These are phyloP conservation scores for Magallana angulata DNA, from an alignment of 1,140 invertebrate species.

Conservation along the genomic window DNA sequence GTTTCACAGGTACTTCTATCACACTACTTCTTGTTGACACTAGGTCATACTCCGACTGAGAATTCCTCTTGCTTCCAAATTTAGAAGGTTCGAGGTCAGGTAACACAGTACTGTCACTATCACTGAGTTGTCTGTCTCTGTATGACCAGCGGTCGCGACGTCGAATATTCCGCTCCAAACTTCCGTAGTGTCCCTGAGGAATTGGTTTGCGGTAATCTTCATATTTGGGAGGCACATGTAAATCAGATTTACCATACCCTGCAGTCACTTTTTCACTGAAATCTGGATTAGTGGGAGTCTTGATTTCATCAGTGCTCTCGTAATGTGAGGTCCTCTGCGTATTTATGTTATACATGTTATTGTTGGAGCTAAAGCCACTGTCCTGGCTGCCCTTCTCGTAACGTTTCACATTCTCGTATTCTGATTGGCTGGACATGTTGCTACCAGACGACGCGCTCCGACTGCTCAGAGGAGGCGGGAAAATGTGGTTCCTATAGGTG, in stretches of 20 bases:
- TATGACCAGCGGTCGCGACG: constrained; percentile 40
- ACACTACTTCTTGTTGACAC: constrained; percentile 53
- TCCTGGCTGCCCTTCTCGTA: constrained; percentile 64
- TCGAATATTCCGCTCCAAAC: constrained; percentile 67
- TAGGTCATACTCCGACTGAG: constrained; percentile 61
- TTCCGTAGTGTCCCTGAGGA: constrained; percentile 64
- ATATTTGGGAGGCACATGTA: background rate
- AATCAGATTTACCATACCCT: constrained; percentile 38
- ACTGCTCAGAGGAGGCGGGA: constrained; percentile 69
- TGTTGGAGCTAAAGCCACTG: constrained; percentile 69
- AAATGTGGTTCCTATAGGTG: constrained; percentile 79
- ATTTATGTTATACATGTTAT: constrained; percentile 72
- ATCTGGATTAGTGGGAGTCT: constrained; percentile 60
- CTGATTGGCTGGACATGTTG: constrained; percentile 64
- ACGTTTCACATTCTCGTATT: constrained; percentile 66
- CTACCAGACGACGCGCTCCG: constrained; percentile 61
- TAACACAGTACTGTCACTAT: constrained; percentile 46
- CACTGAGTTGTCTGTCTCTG: constrained; percentile 54
- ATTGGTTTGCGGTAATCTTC: constrained; percentile 41
- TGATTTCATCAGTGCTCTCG: constrained; percentile 69
- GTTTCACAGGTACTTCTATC: constrained; percentile 64
- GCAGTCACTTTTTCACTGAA: constrained; percentile 40
- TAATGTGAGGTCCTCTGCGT: constrained; percentile 71
- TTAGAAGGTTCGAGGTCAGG: constrained; percentile 61
- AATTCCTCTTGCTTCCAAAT: constrained; percentile 68